phyloP scores from a whole-genome alignment of 2,888 invertebrate genomes.

The Hydrotaea diabolus region DNA sequence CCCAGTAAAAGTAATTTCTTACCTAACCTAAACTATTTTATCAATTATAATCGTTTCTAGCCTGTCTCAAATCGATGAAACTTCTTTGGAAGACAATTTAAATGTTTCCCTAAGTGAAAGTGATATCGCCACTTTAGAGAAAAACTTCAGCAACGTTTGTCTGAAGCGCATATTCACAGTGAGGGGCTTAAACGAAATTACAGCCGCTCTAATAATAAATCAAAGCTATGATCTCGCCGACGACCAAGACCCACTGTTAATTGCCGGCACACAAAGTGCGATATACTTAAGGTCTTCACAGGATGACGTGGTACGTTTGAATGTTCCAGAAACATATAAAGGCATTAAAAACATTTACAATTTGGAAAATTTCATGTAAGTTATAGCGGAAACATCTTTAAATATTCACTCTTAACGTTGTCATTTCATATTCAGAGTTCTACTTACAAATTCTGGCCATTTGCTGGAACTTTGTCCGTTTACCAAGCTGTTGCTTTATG shows the following conservation, averaged over 20 bases:
- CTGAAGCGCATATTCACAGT: conserved; percentile 71
- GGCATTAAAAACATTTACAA: conserved; percentile 76
- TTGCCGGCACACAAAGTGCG: conserved; percentile 70
- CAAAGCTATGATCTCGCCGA: conserved; percentile 41
- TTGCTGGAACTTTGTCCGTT: conserved; percentile 78
- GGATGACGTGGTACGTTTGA: conserved; percentile 70
- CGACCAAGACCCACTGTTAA: conserved; percentile 53
- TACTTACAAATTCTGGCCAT: conserved; percentile 76
- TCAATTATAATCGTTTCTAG: conserved; percentile 65
- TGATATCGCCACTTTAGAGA: conserved; percentile 73
- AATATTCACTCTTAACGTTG: neutral
- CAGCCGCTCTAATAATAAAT: conserved; percentile 67
- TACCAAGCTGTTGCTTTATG: conserved; percentile 72
- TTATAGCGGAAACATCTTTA: neutral
- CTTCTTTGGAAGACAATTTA: conserved; percentile 70
- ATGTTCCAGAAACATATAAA: conserved; percentile 71
- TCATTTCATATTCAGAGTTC: conserved; percentile 71
- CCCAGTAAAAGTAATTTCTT: too few relatives aligned
- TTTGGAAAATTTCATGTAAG: conserved; percentile 77
- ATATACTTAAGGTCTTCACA: conserved; percentile 70
- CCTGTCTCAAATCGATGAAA: conserved; percentile 76
- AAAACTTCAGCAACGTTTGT: conserved; percentile 73
- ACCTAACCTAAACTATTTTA: too few relatives aligned
- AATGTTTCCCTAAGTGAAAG: conserved; percentile 75
- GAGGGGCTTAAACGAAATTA: conserved; percentile 69